Evolutionary conservation across 2,888 invertebrate genomes (phyloP), one percentile per base, ranked within the genome.

Genomic region (Plebejus argus): DNA sequence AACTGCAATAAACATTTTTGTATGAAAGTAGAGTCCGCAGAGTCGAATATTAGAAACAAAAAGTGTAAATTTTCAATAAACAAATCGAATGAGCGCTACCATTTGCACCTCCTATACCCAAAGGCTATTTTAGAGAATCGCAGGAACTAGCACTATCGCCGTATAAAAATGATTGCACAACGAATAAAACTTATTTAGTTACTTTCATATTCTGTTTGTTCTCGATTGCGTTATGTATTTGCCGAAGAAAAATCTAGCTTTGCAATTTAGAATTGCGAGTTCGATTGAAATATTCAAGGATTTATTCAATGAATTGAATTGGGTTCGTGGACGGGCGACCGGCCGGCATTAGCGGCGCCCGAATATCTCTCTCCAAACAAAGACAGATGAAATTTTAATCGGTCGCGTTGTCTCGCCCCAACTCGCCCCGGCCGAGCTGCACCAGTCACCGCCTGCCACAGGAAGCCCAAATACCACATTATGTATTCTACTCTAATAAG

Each of bases 321-420:
- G 87, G 85, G 86, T 87, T 87, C 83, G 85, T 83, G 84, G 83
- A 84, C 85, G 82, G 83, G 84, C 85, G 82, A 84, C 82, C 84
- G 84, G 87, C 85, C 82, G 83, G 86, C 86, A 89, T 89, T 89
- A 91, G 87, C 86, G 85, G 86, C 83, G 85, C 90, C 89, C 90
- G 85, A 88, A 86, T 90, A 89, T 90, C 89, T 86, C 87, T 85
- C 87, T 82, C 84, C 85, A 88, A 88, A 92, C 92, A 91, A 91
- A 90, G 90, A 89, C 90, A 87, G 87, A 91, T 93, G 92, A 93
- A 93, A 92, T 90, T 93, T 93, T 93, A 93, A 93, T 93, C 90
- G 91, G 89, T 88, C 87, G 87, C 87, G 87, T 88, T 87, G 89
- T 90, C 90, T 89, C 86, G 86, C 84, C 84, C 88, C 53, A 89